phyloP scores from a whole-genome alignment of 2,888 invertebrate genomes.

The Catotricha subobsoleta region DNA sequence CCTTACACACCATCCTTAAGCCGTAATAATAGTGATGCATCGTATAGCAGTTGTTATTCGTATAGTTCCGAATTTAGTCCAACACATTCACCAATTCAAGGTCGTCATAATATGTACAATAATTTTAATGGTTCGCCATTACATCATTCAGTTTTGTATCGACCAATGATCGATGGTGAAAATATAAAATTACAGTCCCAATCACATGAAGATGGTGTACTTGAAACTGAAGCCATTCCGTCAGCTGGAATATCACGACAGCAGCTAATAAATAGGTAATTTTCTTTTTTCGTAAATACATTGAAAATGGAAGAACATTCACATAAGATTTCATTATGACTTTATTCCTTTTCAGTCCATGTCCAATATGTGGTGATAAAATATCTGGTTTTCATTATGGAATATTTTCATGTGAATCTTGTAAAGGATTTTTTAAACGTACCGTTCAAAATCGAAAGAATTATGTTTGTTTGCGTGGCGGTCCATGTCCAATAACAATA shows the following conservation, averaged over 20 bases:
- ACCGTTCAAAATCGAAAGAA: constrained; percentile 98
- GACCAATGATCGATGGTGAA: constrained; percentile 30
- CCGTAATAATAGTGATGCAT: constrained; percentile 80
- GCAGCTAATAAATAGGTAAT: constrained; percentile 62
- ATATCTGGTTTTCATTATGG: constrained; percentile 97
- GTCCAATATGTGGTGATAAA: constrained; percentile 89
- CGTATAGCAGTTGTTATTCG: constrained; percentile 75
- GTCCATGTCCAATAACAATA: constrained; percentile 80
- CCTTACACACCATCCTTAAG: constrained; percentile 67
- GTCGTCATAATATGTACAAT: constrained; percentile 31
- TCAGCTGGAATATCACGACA: constrained; percentile 68
- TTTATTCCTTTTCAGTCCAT: constrained; percentile 43
- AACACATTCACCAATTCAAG: constrained; percentile 77
- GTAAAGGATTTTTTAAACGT: constrained; percentile 95
- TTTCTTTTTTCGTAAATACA: too few species aligned
- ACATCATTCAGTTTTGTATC: constrained; percentile 36
- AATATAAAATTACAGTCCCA: constrained; percentile 11
- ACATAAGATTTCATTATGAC: constrained; percentile 1
- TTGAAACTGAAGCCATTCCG: constrained; percentile 27
- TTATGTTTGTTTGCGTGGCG: constrained; percentile 81
- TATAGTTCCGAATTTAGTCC: constrained; percentile 70
- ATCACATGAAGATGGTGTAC: constrained; percentile 17
- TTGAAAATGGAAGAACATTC: too few species aligned
- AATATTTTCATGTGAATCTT: constrained; percentile 93
- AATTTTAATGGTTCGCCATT: constrained; percentile 22